phyloP scores from a whole-genome alignment of 30 jellyfish, hydroid and myxozoan species.

The Mastigias papua region DNA sequence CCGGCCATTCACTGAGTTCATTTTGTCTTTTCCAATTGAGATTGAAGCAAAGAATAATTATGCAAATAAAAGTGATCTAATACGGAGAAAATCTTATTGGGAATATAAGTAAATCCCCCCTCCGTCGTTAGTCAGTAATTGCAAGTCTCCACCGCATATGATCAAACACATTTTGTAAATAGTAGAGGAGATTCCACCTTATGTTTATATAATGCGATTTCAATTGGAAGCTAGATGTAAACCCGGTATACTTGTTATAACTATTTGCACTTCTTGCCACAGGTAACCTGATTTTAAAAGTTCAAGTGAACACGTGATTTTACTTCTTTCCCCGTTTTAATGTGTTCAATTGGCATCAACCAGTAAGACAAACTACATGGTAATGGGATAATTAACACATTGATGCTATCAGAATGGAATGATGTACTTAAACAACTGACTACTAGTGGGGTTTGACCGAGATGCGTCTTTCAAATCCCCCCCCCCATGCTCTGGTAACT shows the following conservation, averaged over 20 bases:
- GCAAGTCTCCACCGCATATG: constrained; percentile 22
- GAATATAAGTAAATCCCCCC: not conserved
- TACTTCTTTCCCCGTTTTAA: not conserved
- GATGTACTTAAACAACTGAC: no score
- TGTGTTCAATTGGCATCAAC: no score
- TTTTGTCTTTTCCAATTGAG: not conserved
- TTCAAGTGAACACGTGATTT: not conserved
- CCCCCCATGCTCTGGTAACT: no score
- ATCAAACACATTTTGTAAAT: constrained; percentile 38
- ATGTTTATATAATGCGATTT: constrained; percentile 28
- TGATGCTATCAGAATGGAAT: no score
- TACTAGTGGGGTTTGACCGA: no score
- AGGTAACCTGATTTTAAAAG: not conserved
- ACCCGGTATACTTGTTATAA: no score
- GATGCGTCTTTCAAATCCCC: no score
- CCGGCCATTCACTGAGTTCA: not conserved
- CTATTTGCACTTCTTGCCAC: no score
- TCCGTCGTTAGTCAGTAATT: not conserved
- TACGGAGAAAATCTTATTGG: not conserved
- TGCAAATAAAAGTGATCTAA: not conserved
- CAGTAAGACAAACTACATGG: no score
- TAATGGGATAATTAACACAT: no score
- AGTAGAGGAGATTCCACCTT: constrained; percentile 12
- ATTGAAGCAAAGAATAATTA: not conserved
- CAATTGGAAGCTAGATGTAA: constrained; percentile 17